Conservation (phyloP, 2,797 vertebrate species). For the Myotis myotis region DNA sequence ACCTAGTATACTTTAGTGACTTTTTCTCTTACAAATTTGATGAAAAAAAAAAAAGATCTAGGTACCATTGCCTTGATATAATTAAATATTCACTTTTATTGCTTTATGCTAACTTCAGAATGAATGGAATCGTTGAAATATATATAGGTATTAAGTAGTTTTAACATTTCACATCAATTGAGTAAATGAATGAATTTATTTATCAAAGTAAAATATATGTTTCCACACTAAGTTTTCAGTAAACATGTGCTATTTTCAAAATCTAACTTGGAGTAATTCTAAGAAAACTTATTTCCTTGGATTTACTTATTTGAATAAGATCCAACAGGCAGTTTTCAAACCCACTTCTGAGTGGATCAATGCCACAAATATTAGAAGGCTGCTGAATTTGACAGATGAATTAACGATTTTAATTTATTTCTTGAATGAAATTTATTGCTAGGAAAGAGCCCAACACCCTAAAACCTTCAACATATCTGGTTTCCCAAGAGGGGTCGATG, state of each 20-base stretch:
- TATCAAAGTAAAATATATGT: not conserved
- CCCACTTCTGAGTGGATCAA: slow-evolving; percentile 1
- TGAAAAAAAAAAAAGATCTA: slow-evolving; percentile 23
- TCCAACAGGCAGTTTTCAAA: slow-evolving; percentile 47
- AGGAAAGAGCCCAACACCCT: not conserved
- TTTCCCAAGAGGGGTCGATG: not conserved
- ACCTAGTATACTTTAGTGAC: slow-evolving; percentile 72
- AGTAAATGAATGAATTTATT: slow-evolving; percentile 27
- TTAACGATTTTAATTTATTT: slow-evolving; percentile 37
- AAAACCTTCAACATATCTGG: not conserved
- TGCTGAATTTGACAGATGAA: slow-evolving; percentile 48
- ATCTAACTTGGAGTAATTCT: slow-evolving; percentile 20
- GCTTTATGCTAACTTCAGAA: not conserved
- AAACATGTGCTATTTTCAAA: slow-evolving; percentile 31
- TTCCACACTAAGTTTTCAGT: slow-evolving; percentile 17
- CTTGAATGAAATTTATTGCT: slow-evolving; percentile 9
- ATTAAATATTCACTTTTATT: not conserved
- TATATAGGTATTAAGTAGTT: not conserved
- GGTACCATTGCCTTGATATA: slow-evolving; percentile 28
- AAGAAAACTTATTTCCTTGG: slow-evolving; percentile 24
- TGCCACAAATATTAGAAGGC: slow-evolving; percentile 48
- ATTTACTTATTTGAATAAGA: slow-evolving; percentile 31
- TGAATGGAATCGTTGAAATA: not conserved
- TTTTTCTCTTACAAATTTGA: slow-evolving; percentile 79
- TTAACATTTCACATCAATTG: not conserved